phyloP scores from a whole-genome alignment of 2,113 vertebrate species.

The Odocoileus virginianus region DNA sequence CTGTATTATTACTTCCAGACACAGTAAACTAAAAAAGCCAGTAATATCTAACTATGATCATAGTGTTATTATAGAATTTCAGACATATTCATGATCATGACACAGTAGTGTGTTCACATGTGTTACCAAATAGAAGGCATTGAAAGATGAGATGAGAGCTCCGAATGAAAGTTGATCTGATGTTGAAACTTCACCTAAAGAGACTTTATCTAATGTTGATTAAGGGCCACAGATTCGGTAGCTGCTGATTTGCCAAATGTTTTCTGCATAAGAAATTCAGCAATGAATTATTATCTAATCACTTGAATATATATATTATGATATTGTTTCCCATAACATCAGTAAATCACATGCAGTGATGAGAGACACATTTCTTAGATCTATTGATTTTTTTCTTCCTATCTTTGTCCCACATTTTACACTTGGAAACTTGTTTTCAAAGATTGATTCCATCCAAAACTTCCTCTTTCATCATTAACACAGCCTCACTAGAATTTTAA shows the following conservation, averaged over 20 bases:
- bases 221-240: neutral
- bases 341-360: neutral
- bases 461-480: neutral
- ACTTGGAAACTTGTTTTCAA: neutral
- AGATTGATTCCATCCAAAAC: conserved; percentile 36
- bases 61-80: neutral
- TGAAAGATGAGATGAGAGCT: neutral
- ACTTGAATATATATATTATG: neutral
- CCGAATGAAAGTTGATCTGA: neutral
- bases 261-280: neutral
- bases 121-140: neutral
- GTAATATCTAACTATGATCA: neutral
- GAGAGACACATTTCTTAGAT: neutral
- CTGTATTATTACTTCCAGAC: neutral
- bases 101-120: neutral
- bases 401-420: neutral
- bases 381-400: neutral
- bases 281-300: neutral
- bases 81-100: neutral
- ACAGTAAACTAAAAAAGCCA: neutral
- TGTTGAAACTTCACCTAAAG: neutral
- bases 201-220: neutral
- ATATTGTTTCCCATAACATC: neutral
- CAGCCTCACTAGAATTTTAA: conserved; percentile 30
- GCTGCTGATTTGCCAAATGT: neutral